phyloP scores from a whole-genome alignment of 2,888 invertebrate species.

The Tachystola acroxantha region DNA sequence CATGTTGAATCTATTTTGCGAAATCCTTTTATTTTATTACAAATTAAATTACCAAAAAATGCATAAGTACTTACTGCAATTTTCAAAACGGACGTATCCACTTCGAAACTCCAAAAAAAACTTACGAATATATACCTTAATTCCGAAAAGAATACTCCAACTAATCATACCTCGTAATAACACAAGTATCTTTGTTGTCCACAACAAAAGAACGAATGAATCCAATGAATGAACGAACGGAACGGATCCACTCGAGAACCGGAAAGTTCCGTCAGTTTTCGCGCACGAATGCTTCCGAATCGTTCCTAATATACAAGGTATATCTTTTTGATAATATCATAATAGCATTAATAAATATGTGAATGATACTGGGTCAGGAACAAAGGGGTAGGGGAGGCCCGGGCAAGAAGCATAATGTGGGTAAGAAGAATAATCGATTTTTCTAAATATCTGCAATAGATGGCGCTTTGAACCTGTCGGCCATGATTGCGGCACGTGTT shows the following conservation, averaged over 20 bases:
- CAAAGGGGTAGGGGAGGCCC: too few relatives aligned
- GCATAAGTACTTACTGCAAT: too few relatives aligned
- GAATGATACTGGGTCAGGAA: conserved; percentile 30
- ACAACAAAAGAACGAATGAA: conserved; percentile 12
- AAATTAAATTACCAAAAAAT: too few relatives aligned
- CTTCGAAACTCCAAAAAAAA: conserved; percentile 30
- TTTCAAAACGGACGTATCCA: conserved; percentile 44
- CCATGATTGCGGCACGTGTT: too few relatives aligned
- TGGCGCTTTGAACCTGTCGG: too few relatives aligned
- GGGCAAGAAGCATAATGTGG: too few relatives aligned
- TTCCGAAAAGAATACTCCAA: conserved; percentile 4
- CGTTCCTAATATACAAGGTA: conserved; percentile 52
- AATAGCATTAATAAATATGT: conserved; percentile 45
- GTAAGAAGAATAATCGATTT: too few relatives aligned
- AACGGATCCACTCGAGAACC: conserved; percentile 58
- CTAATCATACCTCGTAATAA: conserved; percentile 7
- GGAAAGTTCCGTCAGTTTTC: conserved; percentile 66
- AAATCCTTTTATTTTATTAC: too few relatives aligned
- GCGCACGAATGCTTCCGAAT: conserved; percentile 59
- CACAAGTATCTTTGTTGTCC: conserved; percentile 13
- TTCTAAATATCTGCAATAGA: too few relatives aligned
- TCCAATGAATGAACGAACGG: conserved; percentile 24
- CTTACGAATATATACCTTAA: conserved; percentile 4
- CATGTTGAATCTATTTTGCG: too few relatives aligned
- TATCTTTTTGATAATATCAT: conserved; percentile 72